These are phyloP conservation scores for Autographa gamma DNA, from an alignment of 2,888 invertebrate species.

Conservation along the genomic window DNA sequence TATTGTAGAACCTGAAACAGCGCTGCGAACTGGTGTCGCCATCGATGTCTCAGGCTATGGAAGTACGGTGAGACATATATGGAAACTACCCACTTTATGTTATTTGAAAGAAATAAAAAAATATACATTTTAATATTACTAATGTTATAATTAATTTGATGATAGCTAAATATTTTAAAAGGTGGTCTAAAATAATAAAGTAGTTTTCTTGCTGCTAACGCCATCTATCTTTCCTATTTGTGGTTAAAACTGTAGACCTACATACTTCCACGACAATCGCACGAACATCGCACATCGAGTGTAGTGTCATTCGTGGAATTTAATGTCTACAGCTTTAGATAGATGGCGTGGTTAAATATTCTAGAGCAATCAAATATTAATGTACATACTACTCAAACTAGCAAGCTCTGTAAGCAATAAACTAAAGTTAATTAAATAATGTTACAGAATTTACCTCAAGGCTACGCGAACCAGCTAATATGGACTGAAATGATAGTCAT, in stretches of 20 bases:
- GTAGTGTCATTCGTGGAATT: not conserved
- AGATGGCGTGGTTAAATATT: constrained; percentile 36
- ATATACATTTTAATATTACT: not conserved
- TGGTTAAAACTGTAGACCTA: not conserved
- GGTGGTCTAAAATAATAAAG: too few species aligned
- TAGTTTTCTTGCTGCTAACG: constrained; percentile 11
- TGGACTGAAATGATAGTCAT: constrained; percentile 69
- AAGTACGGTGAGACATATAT: constrained; percentile 62
- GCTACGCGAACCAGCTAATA: constrained; percentile 64
- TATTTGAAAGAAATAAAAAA: not conserved
- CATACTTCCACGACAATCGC: too few species aligned
- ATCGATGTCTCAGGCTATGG: constrained; percentile 75
- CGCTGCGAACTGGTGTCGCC: constrained; percentile 56
- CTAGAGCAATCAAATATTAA: constrained; percentile 18
- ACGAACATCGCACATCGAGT: not conserved
- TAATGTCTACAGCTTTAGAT: not conserved
- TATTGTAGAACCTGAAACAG: constrained; percentile 65
- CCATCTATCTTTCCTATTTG: constrained; percentile 34
- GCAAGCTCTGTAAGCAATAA: not conserved
- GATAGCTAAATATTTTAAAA: too few species aligned
- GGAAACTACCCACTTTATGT: not conserved
- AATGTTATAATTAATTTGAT: not conserved
- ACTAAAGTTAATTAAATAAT: constrained; percentile 3
- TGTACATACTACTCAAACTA: constrained; percentile 6
- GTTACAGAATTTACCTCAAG: constrained; percentile 66